These are phyloP conservation scores for Mionectes macconnelli DNA, from an alignment of 2,113 vertebrate genomes.

Conservation along the genomic window DNA sequence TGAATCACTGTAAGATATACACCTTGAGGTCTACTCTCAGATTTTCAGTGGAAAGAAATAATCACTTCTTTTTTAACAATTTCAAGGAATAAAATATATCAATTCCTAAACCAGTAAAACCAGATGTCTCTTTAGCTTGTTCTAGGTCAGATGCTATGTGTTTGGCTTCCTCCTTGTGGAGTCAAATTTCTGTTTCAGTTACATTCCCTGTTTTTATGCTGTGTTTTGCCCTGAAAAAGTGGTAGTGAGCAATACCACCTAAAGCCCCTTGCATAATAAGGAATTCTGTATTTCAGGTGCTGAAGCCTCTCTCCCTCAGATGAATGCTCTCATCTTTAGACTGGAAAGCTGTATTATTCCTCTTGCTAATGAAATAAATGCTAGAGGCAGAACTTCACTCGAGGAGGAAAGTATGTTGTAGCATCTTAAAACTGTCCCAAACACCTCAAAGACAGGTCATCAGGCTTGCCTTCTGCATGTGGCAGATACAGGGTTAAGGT, in stretches of 20 bases:
- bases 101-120: neutral
- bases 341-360: neutral
- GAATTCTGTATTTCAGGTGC: neutral
- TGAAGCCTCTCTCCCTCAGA: neutral
- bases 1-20: neutral
- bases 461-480: neutral
- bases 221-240: neutral
- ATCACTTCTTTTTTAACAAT: neutral
- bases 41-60: neutral
- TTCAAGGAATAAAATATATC: neutral
- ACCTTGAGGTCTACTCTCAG: neutral
- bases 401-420: neutral
- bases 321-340: neutral
- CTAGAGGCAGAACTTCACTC: neutral
- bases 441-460: neutral
- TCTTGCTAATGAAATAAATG: neutral
- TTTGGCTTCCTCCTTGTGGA: neutral
- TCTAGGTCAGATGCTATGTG: neutral
- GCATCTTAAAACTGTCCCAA: neutral
- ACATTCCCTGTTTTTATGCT: neutral
- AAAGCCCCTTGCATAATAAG: neutral
- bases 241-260: neutral
- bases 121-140: neutral
- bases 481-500: neutral
- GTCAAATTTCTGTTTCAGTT: neutral